Base-by-base conservation (phyloP, 2,113 vertebrate genomes). In the Aleadryas rufinucha region DNA sequence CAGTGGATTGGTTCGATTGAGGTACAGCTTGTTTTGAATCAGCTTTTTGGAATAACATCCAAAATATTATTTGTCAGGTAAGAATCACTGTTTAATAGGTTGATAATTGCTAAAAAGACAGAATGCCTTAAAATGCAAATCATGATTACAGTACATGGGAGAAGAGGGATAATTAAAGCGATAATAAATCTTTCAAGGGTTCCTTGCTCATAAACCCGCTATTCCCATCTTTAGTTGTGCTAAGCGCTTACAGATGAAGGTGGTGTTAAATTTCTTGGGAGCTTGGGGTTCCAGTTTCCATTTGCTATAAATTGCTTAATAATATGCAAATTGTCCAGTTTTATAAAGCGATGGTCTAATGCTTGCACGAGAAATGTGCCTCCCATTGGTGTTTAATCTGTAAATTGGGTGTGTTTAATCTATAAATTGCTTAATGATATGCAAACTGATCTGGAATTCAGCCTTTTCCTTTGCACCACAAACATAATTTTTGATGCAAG, bases 1-100 rank as follows among this genome's bases (percentile, higher is more conserved):
- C 99, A 99, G 12, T 99, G 99, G 99, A 99, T 99, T 50, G 99
- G 99, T 37, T 99, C 99, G 1, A 98, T 99, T 56, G 99, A 99
- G 96, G 99, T 99, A 16, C 99, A 99, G 86, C 98, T 98, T 72
- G 99, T 99, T 66, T 97, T 99, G 69, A 98, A 98, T 97, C 98
- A 99, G 60, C 96, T 99, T 79, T 98, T 99, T 26, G 98, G 98
- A 16, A 94, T 99, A 95, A 99, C 99, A 18, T 99, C 99, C 23
- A 99, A 99, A 98, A 99, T 99, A 95, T 49, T 99, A 69, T 99
- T 99, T 98, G 98, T 99, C 95, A 99, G 99, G 99, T 99, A 97
- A 97, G 97, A 92, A 90, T 59, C 35, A 21, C 3, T 89, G 28
- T 31, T 70, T 54, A 61, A 21, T 57, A 90, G 42, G 39, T 80